A percentile compares a stretch with the other conserved stretches of the same genome.
Evolutionary conservation across 2,888 invertebrate genomes (phyloP).

Genomic region (Dynastes hyllus): DNA sequence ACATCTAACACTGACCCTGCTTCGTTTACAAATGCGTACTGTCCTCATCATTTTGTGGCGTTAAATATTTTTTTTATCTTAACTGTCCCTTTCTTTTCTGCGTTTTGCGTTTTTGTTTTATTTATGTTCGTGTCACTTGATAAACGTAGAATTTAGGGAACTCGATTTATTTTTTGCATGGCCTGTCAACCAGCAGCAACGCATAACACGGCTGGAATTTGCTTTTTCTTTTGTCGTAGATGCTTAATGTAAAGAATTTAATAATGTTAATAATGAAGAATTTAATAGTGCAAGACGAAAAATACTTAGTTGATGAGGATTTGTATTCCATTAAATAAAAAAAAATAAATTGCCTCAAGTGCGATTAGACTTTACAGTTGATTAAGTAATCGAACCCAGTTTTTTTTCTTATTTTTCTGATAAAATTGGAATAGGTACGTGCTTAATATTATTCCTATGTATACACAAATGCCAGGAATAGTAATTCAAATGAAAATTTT

Average conservation of each 20-base stretch:
- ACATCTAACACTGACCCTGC: neutral
- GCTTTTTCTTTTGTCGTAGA: neutral
- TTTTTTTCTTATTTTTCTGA: too few relatives aligned
- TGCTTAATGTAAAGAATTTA: neutral
- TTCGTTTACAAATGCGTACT: too few relatives aligned
- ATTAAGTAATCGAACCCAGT: too few relatives aligned
- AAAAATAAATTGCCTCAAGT: too few relatives aligned
- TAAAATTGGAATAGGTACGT: neutral
- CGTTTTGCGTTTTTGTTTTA: neutral
- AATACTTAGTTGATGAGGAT: too few relatives aligned
- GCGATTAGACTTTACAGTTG: too few relatives aligned
- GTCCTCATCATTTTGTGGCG: neutral
- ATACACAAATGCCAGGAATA: too few relatives aligned
- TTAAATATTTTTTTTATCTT: neutral
- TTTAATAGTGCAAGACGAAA: too few relatives aligned
- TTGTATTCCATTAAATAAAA: too few relatives aligned
- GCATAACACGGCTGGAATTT: neutral
- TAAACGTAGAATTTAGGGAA: neutral
- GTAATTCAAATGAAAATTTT: too few relatives aligned
- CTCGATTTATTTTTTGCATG: conserved; percentile 19
- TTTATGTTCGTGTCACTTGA: conserved; percentile 7
- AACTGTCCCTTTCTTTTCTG: neutral
- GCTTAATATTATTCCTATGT: too few relatives aligned
- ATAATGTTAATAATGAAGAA: too few relatives aligned
- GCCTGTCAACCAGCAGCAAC: neutral